Conservation (phyloP, 2,888 invertebrate species). For the Scotopteryx bipunctaria region DNA sequence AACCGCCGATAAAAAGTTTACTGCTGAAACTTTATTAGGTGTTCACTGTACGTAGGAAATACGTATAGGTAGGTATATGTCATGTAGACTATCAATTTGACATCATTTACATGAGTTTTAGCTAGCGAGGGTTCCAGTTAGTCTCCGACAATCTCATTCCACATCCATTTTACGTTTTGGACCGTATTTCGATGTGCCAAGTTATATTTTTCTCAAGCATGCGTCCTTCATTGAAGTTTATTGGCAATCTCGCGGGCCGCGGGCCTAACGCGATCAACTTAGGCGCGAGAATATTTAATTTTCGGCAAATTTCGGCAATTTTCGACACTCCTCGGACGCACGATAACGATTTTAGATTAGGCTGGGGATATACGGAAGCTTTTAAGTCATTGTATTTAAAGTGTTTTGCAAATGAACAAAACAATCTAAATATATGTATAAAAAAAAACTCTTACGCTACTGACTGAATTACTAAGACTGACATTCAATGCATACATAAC, state of each 20-base stretch:
- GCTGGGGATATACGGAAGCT: constrained; percentile 10
- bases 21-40: constrained; percentile 23
- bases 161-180: constrained; percentile 13
- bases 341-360: constrained; percentile 49
- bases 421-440: neutral
- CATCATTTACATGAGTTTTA: constrained; percentile 60
- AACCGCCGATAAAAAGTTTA: constrained; percentile 21
- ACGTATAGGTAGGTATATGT: constrained; percentile 23
- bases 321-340: constrained; percentile 52
- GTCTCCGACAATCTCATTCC: constrained; percentile 13
- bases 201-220: constrained; percentile 31
- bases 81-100: constrained; percentile 57
- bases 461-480: no score
- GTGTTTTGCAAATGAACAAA: neutral
- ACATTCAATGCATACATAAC: no score
- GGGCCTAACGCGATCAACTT: constrained; percentile 77
- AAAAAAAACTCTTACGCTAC: no score
- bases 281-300: constrained; percentile 73
- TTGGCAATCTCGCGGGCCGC: constrained; percentile 73
- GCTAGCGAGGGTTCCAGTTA: constrained; percentile 36
- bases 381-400: constrained; percentile 1
- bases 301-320: constrained; percentile 52
- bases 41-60: constrained; percentile 24
- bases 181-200: constrained; percentile 23
- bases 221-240: constrained; percentile 51